phyloP scores from a whole-genome alignment of 2,113 vertebrate species.

The Sinocyclocheilus rhinocerous region DNA sequence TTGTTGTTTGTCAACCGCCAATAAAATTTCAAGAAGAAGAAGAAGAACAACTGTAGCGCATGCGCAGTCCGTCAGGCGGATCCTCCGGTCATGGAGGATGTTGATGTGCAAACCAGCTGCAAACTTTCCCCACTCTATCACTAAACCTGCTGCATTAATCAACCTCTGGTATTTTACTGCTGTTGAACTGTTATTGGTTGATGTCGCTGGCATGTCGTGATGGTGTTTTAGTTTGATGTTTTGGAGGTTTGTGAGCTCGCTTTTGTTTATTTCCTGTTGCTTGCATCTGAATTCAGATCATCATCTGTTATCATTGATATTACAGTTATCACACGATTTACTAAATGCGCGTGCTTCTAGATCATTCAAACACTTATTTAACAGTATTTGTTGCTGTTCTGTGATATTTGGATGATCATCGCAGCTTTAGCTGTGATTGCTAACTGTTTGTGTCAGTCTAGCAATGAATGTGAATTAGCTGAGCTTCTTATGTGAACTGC shows the following conservation, averaged over 20 bases:
- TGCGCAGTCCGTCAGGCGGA: conserved; percentile 31
- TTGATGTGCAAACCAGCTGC: conserved; percentile 18
- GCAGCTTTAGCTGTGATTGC: conserved; percentile 25
- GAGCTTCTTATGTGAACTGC: background rate
- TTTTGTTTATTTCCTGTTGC: conserved; percentile 46
- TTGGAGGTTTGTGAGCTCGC: background rate
- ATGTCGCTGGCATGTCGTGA: too few relatives aligned
- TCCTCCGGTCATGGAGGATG: conserved; percentile 34
- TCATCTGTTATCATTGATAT: background rate
- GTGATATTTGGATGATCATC: background rate
- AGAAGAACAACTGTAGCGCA: background rate
- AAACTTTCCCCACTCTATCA: conserved; percentile 19
- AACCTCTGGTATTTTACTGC: background rate
- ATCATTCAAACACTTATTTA: background rate
- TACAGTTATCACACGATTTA: background rate
- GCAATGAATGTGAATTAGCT: background rate
- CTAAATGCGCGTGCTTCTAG: background rate
- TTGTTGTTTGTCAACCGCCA: too few relatives aligned
- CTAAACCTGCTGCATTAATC: background rate
- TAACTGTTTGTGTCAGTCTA: background rate
- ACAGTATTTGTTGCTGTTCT: background rate
- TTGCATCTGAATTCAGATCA: background rate
- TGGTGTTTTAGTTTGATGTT: background rate
- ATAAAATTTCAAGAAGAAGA: too few relatives aligned
- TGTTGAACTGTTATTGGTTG: background rate